Evolutionary conservation across 2,888 invertebrate species (phyloP).

Genomic region (Ectemnius continuus): DNA sequence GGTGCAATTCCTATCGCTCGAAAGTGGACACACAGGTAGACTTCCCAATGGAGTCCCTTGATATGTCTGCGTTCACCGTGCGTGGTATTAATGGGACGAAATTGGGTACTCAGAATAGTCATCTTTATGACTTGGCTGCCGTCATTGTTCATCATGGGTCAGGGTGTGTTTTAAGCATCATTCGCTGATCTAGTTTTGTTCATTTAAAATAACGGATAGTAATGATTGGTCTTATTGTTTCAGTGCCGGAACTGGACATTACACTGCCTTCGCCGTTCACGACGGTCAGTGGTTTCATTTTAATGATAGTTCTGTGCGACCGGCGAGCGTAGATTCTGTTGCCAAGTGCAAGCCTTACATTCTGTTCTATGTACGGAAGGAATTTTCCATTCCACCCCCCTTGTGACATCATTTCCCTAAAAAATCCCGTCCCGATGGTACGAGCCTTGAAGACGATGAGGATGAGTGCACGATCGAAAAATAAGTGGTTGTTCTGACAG

Average conservation of each 20-base stretch:
- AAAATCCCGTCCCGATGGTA: conserved; percentile 53
- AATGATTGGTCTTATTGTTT: conserved; percentile 57
- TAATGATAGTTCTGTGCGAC: conserved; percentile 90
- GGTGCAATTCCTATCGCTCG: conserved; percentile 88
- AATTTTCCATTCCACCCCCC: conserved; percentile 78
- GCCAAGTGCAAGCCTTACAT: conserved; percentile 91
- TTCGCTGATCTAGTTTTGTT: too few relatives aligned
- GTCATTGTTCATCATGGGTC: conserved; percentile 91
- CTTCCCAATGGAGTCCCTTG: conserved; percentile 87
- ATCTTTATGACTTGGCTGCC: conserved; percentile 88
- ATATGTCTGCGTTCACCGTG: conserved; percentile 88
- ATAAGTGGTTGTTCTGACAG: conserved; percentile 37
- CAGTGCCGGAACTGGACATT: conserved; percentile 91
- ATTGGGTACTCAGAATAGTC: conserved; percentile 82
- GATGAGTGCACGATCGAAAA: conserved; percentile 48
- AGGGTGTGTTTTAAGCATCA: conserved; percentile 79
- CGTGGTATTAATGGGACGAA: conserved; percentile 84
- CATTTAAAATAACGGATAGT: too few relatives aligned
- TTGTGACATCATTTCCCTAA: conserved; percentile 72
- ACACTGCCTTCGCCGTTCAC: conserved; percentile 90
- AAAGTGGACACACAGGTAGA: conserved; percentile 89
- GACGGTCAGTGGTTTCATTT: conserved; percentile 91
- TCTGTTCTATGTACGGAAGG: conserved; percentile 88
- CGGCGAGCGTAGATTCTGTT: conserved; percentile 83
- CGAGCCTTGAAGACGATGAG: conserved; percentile 56